Conservation (phyloP, 2,797 vertebrate genomes). For the Myotis myotis region DNA sequence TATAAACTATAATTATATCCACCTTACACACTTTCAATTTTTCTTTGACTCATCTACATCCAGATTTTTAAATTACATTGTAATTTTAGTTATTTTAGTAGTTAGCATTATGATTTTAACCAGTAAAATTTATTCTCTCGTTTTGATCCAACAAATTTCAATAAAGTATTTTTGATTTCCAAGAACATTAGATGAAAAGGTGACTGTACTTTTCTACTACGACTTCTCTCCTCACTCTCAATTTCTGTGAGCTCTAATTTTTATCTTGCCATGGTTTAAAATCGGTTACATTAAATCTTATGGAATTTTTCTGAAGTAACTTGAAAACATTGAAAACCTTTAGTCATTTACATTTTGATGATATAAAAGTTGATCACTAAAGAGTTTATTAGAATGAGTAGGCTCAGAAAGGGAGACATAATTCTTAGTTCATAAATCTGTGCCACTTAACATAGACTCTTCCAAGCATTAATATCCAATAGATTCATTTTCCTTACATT, state of each 20-base stretch:
- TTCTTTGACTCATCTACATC: neutral
- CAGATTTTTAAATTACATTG: neutral
- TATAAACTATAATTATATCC: neutral
- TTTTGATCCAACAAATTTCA: neutral
- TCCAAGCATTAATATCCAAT: neutral
- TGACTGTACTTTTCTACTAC: neutral
- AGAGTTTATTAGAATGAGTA: neutral
- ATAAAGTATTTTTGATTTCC: neutral
- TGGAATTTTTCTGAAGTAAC: neutral
- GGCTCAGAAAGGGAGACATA: neutral
- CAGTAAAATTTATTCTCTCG: neutral
- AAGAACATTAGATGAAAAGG: neutral
- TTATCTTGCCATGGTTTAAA: neutral
- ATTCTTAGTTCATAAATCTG: neutral
- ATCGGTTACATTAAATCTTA: neutral
- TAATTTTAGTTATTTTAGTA: neutral
- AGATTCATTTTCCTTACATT: neutral
- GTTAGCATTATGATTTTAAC: neutral
- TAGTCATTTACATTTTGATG: neutral
- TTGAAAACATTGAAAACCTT: neutral
- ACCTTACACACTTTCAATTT: neutral
- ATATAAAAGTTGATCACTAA: neutral
- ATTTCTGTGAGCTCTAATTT: neutral
- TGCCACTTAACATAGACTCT: neutral
- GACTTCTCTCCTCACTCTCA: neutral